Percentiles rank a stretch among this genome's conserved stretches.
Evolutionary conservation across 2,888 invertebrate species (phyloP).

Genomic region (Lacanobia oleracea): DNA sequence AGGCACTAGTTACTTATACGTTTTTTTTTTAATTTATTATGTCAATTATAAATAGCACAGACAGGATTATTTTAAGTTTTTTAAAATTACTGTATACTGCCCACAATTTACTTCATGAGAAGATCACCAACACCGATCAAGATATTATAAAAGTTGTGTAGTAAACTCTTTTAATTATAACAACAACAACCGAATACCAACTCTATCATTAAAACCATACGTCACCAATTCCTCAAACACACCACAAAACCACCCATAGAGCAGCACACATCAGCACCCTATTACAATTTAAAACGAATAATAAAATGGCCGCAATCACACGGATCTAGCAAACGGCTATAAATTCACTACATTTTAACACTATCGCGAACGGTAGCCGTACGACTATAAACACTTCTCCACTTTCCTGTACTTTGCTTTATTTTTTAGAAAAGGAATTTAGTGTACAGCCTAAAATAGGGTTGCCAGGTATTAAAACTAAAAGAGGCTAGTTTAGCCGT

Average conservation of each 20-base stretch:
- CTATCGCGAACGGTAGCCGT: slow-evolving; percentile 71
- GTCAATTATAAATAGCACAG: too few species aligned
- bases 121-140: too few species aligned
- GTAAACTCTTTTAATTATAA: background rate
- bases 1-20: background rate
- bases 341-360: slow-evolving; percentile 65
- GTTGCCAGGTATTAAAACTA: too few species aligned
- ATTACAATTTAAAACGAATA: slow-evolving; percentile 63
- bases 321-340: slow-evolving; percentile 63
- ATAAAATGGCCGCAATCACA: slow-evolving; percentile 64
- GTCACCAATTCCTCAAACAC: background rate
- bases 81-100: too few species aligned
- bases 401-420: slow-evolving; percentile 78
- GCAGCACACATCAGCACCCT: slow-evolving; percentile 49
- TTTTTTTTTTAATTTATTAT: too few species aligned
- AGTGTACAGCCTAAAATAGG: slow-evolving; percentile 46
- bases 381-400: slow-evolving; percentile 84
- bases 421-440: slow-evolving; percentile 71
- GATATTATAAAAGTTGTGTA: too few species aligned
- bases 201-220: background rate
- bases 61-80: too few species aligned
- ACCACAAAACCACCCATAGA: slow-evolving; percentile 6
- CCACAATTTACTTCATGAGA: too few species aligned
- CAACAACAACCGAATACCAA: background rate
- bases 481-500: too few species aligned